Evolutionary conservation across 2,113 vertebrate genomes (phyloP), one percentile per base, ranked within the genome.

Genomic region (Pithys albifrons): DNA sequence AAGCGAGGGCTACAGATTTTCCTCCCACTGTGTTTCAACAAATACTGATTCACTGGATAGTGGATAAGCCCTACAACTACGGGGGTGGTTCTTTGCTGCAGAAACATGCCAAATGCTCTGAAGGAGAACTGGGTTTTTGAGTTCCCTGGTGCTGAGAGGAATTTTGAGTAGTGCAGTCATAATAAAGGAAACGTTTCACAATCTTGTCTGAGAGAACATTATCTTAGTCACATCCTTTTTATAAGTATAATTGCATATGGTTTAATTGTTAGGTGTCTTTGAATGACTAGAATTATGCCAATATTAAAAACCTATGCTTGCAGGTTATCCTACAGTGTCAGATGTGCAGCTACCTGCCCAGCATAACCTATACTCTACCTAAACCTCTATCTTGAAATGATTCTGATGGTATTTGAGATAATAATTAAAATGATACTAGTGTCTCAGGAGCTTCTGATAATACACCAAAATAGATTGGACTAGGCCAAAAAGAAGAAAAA

Each of bases 341-440:
- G 22, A 16, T 13, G 7, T 57, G 57, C 46, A 67, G 29, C 39
- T 54, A 25, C 22, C 23, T 64, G 54, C 14, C 48, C 24, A 79
- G 29, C 51, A 51, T 12, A 59, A 12, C 20, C 12, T 0, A 0
- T 45, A 14, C 35, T 45, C 57, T 52, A 6, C 27, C 14, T 27
- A 70, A 61, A 2, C 2, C 19, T 27, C 12, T 39, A 1, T 27
- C 5, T 70, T 76, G 46, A 83, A 67, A 81, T 7, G 3, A 45
- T 52, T n/a, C 37, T 45, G 33, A 43, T 48, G 20, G 24, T 64
- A 70, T 43, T 31, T 43, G 46, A 76, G 24, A 35, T 20, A 17
- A 31, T 41, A 62, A 70, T 16, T 37, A 43, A 31, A 77, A 49
- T 37, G 24, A 57, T 27, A 46, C 7, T 35, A 45, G 14, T 61